Evolutionary conservation across 1,140 invertebrate genomes (phyloP), one percentile per base, ranked within the genome.

Genomic region (Campoletis sonorensis): DNA sequence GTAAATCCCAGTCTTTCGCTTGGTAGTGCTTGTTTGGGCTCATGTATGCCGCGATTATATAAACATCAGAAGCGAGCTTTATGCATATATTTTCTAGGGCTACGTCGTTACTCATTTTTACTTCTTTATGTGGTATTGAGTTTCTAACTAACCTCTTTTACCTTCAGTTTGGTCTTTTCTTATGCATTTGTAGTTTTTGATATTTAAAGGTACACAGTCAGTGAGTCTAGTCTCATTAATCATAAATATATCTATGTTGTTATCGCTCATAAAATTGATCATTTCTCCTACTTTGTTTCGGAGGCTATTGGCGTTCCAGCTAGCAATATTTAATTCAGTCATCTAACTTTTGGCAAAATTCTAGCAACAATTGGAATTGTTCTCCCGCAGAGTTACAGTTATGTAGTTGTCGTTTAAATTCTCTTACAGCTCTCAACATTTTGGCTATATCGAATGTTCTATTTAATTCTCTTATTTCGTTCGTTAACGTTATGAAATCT

Each of bases 251-350:
- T 85, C 85, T 26, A 86, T 82, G 21, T 85, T 80, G 10, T 37
- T 0, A 49, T 37, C 81, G 49, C 83, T 40, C 26, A 87, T 10
- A 61, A 83, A 87, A 51, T 87, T 71, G 16, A 83, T 86, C 13
- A 86, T 1, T 83, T 88, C 84, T 16, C 70, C 82, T 81, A 84
- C 0, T 82, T 80, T 85, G n/a, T 79, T 64, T 71, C 82, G 83
- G 18, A 87, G 40, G 0, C 85, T 82, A 82, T 85, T 87, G 16
- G 85, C 85, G 51, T 88, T 86, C 85, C 85, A 86, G 30, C 80
- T 84, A 51, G 80, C 84, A 15, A 88, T 58, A 23, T 70, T 83
- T 33, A 85, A 68, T n/a, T 51, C 30, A 83, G 83, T 83, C 16
- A 51, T 85, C 78, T 21, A 86, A 45, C 21, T 80, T 75, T 81